These are phyloP conservation scores for Holacanthella duospinosa DNA, from an alignment of 2,888 invertebrate genomes.

Conservation along the genomic window DNA sequence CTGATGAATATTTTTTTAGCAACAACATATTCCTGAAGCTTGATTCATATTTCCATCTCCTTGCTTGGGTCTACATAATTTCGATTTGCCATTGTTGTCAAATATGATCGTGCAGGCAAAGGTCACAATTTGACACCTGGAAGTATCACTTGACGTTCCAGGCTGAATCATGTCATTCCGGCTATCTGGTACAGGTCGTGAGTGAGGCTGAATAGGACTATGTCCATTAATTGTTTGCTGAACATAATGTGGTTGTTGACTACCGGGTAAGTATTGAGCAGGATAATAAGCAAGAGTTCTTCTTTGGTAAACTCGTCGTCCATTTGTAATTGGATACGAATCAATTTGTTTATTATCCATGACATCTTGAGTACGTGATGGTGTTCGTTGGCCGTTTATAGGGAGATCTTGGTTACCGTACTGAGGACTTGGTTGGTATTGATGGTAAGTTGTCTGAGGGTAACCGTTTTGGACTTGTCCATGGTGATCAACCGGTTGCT, in stretches of 20 bases:
- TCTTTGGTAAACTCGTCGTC: background rate
- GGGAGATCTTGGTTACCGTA: too few species aligned
- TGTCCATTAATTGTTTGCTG: background rate
- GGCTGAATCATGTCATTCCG: background rate
- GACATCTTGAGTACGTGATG: too few species aligned
- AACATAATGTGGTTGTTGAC: background rate
- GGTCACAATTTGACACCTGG: background rate
- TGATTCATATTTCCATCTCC: background rate
- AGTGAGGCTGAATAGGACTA: background rate
- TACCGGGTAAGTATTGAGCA: background rate
- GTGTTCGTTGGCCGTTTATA: too few species aligned
- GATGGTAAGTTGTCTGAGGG: too few species aligned
- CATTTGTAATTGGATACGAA: background rate
- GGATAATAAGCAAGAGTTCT: background rate
- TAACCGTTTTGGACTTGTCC: too few species aligned
- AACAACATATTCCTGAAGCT: background rate
- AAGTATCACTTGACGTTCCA: background rate
- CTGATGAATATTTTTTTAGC: too few species aligned
- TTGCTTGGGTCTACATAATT: background rate
- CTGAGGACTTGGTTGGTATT: too few species aligned
- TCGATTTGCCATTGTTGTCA: background rate
- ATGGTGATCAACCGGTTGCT: too few species aligned
- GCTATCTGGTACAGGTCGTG: too few species aligned
- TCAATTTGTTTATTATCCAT: too few species aligned
- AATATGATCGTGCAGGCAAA: conserved; percentile 1